A percentile compares a stretch with the other conserved stretches of the same genome.
Conservation (phyloP, 2,113 vertebrate genomes). For the Eptatretus burgeri region DNA sequence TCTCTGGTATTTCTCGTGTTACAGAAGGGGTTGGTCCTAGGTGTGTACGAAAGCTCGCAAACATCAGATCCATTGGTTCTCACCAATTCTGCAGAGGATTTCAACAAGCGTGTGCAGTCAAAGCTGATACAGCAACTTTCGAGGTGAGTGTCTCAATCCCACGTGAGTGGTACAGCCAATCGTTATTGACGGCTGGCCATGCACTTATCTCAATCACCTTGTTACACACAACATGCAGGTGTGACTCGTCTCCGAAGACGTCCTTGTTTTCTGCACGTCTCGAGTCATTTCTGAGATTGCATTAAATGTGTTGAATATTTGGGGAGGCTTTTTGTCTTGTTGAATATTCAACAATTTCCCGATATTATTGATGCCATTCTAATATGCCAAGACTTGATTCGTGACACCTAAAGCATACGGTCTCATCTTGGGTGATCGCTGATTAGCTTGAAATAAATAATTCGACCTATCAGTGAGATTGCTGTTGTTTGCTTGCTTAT, state of each 20-base stretch:
- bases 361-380: no score
- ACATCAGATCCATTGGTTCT: constrained; percentile 15
- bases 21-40: constrained; percentile 49
- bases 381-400: no score
- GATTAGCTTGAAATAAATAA: no score
- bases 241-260: background rate
- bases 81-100: constrained; percentile 33
- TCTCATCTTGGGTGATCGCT: no score
- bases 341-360: no score
- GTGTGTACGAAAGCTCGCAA: constrained; percentile 27
- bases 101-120: constrained; percentile 34
- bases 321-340: no score
- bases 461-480: no score
- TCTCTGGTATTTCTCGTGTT: background rate
- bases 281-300: background rate
- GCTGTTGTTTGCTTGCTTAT: no score
- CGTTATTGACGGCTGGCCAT: background rate
- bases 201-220: background rate
- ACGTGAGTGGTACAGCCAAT: background rate
- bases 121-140: constrained; percentile 39
- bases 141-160: constrained; percentile 18
- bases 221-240: background rate
- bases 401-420: no score
- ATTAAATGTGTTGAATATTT: background rate
- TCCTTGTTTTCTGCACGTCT: background rate